Percentiles rank a stretch among this genome's conserved stretches.
Evolutionary conservation across 2,888 invertebrate genomes (phyloP).

Genomic region (Lepidochrysops patricia): DNA sequence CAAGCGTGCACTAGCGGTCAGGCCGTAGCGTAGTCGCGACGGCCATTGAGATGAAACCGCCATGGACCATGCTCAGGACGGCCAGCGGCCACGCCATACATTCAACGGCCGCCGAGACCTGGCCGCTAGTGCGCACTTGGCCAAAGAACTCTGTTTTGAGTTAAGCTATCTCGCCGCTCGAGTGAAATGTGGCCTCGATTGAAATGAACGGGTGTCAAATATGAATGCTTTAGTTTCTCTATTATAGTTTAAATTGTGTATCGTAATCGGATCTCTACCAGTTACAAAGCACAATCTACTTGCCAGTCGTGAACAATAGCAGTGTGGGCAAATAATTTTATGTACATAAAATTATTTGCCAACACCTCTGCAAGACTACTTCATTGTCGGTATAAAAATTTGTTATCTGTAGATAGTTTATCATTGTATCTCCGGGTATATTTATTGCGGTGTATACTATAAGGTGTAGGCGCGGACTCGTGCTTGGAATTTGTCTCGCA

Average conservation of each 20-base stretch:
- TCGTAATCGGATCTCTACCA: not conserved
- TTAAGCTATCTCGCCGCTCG: no score
- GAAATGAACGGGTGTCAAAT: no score
- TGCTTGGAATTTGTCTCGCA: conserved; percentile 39
- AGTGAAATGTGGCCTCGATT: no score
- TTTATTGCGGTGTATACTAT: conserved; percentile 9
- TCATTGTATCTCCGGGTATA: conserved; percentile 11
- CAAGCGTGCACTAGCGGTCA: no score
- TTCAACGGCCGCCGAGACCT: no score
- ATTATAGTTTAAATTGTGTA: not conserved
- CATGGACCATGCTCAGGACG: no score
- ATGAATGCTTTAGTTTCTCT: not conserved
- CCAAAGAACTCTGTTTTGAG: no score
- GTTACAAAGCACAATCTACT: not conserved
- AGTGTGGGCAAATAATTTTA: not conserved
- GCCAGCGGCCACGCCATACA: no score
- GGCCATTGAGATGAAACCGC: no score
- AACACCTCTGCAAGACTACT: not conserved
- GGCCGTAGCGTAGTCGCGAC: no score
- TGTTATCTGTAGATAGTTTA: conserved; percentile 10
- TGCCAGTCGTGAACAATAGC: not conserved
- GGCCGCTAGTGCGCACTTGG: no score
- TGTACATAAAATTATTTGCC: not conserved
- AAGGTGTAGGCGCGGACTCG: conserved; percentile 29
- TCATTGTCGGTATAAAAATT: conserved; percentile 9